Evolutionary conservation across 2,888 invertebrate species (phyloP).

Genomic region (Hydraecia micacea): DNA sequence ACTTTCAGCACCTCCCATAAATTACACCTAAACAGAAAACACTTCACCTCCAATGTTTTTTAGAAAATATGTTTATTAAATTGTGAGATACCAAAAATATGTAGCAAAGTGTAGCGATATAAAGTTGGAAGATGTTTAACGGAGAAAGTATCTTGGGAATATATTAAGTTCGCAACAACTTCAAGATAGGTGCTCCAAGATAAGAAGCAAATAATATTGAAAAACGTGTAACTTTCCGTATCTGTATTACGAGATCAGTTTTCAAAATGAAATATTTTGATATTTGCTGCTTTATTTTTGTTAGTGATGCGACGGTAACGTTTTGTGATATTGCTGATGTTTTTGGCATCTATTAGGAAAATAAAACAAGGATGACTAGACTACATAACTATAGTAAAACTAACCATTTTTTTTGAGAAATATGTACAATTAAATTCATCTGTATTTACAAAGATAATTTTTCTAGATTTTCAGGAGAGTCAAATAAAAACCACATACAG

Average conservation of each 20-base stretch:
- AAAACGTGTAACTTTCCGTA: conserved; percentile 64
- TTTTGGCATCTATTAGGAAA: not conserved
- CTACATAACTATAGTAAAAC: too few species aligned
- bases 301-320: not conserved
- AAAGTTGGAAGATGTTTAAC: conserved; percentile 74
- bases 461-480: too few species aligned
- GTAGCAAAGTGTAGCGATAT: conserved; percentile 67
- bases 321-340: not conserved
- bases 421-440: too few species aligned
- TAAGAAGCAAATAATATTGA: conserved; percentile 70
- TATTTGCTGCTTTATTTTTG: conserved; percentile 21
- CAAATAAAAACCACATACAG: too few species aligned
- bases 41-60: conserved; percentile 60
- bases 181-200: conserved; percentile 70
- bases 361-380: too few species aligned
- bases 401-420: too few species aligned
- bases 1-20: conserved; percentile 46
- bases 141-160: conserved; percentile 73
- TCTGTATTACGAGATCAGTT: conserved; percentile 59
- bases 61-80: conserved; percentile 64
- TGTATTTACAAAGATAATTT: too few species aligned
- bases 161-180: conserved; percentile 75
- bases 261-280: conserved; percentile 54
- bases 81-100: conserved; percentile 67
- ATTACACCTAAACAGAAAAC: conserved; percentile 51